A percentile compares a stretch with the other conserved stretches of the same genome.
These are phyloP conservation scores for Rhinoraja longicauda DNA, from an alignment of 2,797 vertebrate genomes.

Conservation along the genomic window DNA sequence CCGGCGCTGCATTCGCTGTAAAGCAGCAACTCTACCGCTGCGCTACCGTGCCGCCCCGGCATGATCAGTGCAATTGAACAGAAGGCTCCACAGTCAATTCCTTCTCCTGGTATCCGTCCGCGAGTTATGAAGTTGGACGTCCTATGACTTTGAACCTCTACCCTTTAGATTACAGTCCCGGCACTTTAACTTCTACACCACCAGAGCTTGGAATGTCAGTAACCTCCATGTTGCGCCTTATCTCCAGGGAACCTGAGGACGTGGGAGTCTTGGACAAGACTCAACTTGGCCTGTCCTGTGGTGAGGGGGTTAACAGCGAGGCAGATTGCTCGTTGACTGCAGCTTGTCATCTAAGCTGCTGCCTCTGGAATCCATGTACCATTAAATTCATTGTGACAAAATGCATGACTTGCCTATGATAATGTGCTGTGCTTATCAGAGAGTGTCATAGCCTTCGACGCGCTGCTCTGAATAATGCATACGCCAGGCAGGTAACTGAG, in stretches of 20 bases:
- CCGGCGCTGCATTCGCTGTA: too few relatives aligned
- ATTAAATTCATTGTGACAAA: slow-evolving; percentile 34
- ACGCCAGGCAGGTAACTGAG: not conserved
- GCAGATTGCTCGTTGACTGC: not conserved
- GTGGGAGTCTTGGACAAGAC: too few relatives aligned
- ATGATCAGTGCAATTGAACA: too few relatives aligned
- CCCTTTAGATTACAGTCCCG: not conserved
- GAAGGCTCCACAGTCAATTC: too few relatives aligned
- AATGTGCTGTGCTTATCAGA: slow-evolving; percentile 21
- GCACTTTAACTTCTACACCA: too few relatives aligned
- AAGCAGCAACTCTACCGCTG: too few relatives aligned
- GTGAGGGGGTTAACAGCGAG: not conserved
- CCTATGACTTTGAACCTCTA: not conserved
- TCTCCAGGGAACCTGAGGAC: too few relatives aligned
- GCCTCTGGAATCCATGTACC: slow-evolving; percentile 12
- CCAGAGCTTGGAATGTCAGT: not conserved
- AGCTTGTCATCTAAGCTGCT: slow-evolving; percentile 14
- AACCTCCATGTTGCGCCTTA: too few relatives aligned
- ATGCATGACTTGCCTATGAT: not conserved
- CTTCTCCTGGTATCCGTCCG: too few relatives aligned
- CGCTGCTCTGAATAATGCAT: slow-evolving; percentile 17
- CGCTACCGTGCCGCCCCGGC: too few relatives aligned
- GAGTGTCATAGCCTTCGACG: not conserved
- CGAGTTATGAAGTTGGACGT: not conserved
- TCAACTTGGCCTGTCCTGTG: not conserved